Base-by-base conservation (phyloP, 2,113 vertebrate genomes). In the Xiphias gladius region DNA sequence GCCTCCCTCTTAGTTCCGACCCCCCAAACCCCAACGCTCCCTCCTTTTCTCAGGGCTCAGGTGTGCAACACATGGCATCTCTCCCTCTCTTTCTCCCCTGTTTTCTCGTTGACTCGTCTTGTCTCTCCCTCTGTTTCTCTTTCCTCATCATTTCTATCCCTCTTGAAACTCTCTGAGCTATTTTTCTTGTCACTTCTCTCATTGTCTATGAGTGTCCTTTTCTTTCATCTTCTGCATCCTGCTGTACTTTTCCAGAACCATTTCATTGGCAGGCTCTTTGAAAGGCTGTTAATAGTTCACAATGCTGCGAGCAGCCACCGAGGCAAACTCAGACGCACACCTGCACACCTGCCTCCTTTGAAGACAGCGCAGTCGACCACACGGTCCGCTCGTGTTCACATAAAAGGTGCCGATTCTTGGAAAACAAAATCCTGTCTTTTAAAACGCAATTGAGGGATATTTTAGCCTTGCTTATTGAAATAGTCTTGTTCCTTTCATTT, bases 21-120 rank as follows among this genome's bases (percentile, higher is more conserved):
- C 58, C 11, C 52, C 20, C 37, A 43, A 24, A 10, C 37, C 59
- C 57, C 63, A 57, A n/a, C 81, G 43, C 70, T 79, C 79, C 63
- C 74, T 69, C 78, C 26, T 62, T 85, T 70, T 59, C 82, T 76
- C 41, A 79, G 86, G 86, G 88, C 88, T 93, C 93, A 94, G 91
- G 91, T 94, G 93, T 76, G 71, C 77, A 76, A 55, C 93, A 93
- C 87, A 93, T 93, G 91, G 84, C 76, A 52, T 35, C 78, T 50
- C 70, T 79, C 79, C 59, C 73, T 72, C 77, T 20, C 57, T 85
- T 69, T 54, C 82, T 76, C 41, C 32, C 65, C 71, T 61, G 37
- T 84, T 77, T 67, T 70, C 79, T 50, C 79, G 0, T 76, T 61
- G 26, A 24, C 84, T 81, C 54, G 28, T 46, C 50, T 59, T 19